Evolutionary conservation across 2,888 invertebrate genomes (phyloP), one percentile per base, ranked within the genome.

Genomic region (Craniophora ligustri): DNA sequence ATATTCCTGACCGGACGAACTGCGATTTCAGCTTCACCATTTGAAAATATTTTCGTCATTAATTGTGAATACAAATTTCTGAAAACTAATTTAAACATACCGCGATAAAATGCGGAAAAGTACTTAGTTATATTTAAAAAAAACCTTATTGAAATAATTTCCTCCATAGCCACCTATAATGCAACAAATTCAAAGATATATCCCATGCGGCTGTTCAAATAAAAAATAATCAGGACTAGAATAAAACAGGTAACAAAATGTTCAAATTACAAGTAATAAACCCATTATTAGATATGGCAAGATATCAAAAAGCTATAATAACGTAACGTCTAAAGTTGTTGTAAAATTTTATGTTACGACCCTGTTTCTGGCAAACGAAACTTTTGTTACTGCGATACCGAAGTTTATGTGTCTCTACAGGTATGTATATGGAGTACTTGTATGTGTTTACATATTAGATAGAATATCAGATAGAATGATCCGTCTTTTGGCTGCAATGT

Each of bases 281-380:
- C 79, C 84, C 85, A 88, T 88, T 88, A 87, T 88, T 85, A 86
- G 83, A 84, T 82, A 81, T 80, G 84, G 84, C 78, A 83, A 88
- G 89, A 88, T 89, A 90, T 90, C 87, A 90, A 89, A 90, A 88
- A 86, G 86, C 84, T 58, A 86, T 89, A 90, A 87, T 83, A 85
- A 82, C 75, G 73, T 82, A 79, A 84, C 85, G 85, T 89, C 89
- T 84, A 82, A 89, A 89, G 85, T 90, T 87, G 89, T 87, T 90
- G 88, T 89, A 89, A 91, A 90, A 90, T 89, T 89, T 90, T 88
- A 90, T 85, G 89, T 87, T 86, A 89, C 88, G 87, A 85, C 85
- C 83, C 77, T 85, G 85, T 86, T 60, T 86, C 87, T 80, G 83
- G 78, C 76, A 79, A 85, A 85, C 78, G 82, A 81, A 89, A 88